Conservation (phyloP, 2,888 invertebrate species). For the Choristoneura rosaceana region DNA sequence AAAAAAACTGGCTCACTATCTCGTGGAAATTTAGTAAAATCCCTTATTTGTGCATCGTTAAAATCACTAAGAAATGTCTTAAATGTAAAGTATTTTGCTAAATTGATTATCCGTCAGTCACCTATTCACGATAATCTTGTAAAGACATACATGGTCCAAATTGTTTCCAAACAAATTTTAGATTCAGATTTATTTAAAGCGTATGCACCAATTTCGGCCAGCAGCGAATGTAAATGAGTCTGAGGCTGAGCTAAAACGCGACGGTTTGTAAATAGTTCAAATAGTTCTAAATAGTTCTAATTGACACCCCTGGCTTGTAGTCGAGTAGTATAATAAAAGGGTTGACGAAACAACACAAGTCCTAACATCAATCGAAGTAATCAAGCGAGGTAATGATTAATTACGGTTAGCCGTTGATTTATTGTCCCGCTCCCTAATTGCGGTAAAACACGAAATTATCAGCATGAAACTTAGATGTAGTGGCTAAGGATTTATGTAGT, state of each 20-base stretch:
- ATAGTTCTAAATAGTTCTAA: constrained; percentile 8
- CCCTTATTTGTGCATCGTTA: too few species aligned
- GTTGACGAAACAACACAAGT: constrained; percentile 34
- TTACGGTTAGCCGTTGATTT: constrained; percentile 40
- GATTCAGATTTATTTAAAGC: neutral
- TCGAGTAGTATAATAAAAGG: constrained; percentile 24
- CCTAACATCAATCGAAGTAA: constrained; percentile 40
- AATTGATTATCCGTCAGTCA: too few species aligned
- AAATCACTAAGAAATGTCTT: too few species aligned
- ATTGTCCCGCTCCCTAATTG: constrained; percentile 37
- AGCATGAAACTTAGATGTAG: constrained; percentile 40
- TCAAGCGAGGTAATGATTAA: constrained; percentile 41
- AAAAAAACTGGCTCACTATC: too few species aligned
- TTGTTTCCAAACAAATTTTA: neutral
- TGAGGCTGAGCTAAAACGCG: neutral
- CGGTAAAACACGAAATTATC: constrained; percentile 42
- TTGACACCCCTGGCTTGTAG: neutral
- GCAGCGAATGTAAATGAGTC: neutral
- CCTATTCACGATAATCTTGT: too few species aligned
- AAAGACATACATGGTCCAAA: neutral
- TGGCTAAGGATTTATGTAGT: constrained; percentile 27
- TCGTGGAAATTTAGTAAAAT: too few species aligned
- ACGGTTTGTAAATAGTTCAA: constrained; percentile 6
- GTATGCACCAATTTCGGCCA: neutral
- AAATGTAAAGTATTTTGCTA: too few species aligned